Percentiles rank a stretch among this genome's conserved stretches.
Conservation (phyloP, 1,140 invertebrate genomes). For the Trichonephila clavata region DNA sequence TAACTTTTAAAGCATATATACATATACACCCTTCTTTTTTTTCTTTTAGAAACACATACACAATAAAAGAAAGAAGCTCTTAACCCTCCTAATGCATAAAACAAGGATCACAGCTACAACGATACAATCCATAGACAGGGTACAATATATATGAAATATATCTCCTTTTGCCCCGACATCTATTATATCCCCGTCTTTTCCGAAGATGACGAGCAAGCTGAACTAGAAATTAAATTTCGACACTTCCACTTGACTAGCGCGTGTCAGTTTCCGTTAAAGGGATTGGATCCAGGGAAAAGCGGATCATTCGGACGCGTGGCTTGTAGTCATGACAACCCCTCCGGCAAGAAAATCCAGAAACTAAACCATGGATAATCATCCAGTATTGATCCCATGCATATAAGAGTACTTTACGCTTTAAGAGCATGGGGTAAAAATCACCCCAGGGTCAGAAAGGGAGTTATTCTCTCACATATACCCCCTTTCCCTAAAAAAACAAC, state of each 20-base stretch:
- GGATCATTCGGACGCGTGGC: neutral
- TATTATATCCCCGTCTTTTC: neutral
- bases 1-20: too few relatives aligned
- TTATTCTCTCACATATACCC: neutral
- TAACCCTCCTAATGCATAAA: too few relatives aligned
- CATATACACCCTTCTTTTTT: too few relatives aligned
- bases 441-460: neutral
- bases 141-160: neutral
- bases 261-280: neutral
- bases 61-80: too few relatives aligned
- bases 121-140: neutral
- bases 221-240: conserved; percentile 29
- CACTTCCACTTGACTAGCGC: conserved; percentile 11
- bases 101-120: neutral
- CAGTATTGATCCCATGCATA: conserved; percentile 39
- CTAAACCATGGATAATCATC: neutral
- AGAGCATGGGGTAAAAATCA: neutral
- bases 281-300: neutral
- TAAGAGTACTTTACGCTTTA: neutral
- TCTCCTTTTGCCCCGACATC: neutral
- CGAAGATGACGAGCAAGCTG: neutral
- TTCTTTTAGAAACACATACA: too few relatives aligned
- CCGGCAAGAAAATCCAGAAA: neutral
- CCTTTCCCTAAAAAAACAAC: neutral
- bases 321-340: conserved; percentile 22